These are phyloP conservation scores for Melanotaenia trifasciata DNA, from an alignment of 2,797 vertebrate species.

Conservation along the genomic window DNA sequence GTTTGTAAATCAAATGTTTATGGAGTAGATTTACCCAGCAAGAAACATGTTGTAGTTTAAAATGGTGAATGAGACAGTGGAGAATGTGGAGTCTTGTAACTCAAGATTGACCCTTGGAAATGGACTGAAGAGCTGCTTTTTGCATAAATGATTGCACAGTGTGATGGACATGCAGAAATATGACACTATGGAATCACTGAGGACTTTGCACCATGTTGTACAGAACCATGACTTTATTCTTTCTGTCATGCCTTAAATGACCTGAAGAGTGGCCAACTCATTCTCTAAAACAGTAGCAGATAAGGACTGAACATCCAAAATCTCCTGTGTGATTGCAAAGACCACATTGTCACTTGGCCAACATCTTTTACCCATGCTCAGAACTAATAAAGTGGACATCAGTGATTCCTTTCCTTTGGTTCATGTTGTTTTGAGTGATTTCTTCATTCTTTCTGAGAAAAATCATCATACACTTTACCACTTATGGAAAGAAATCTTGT, in stretches of 20 bases:
- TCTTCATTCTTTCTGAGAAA: constrained; percentile 13
- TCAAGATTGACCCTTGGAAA: constrained; percentile 27
- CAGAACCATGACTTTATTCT: constrained; percentile 61
- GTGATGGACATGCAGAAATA: constrained; percentile 57
- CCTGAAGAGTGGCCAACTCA: constrained; percentile 43
- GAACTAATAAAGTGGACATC: constrained; percentile 75
- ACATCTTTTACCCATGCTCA: constrained; percentile 61
- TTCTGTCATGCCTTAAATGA: constrained; percentile 76
- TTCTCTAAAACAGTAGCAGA: constrained; percentile 45
- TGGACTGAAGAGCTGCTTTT: constrained; percentile 57
- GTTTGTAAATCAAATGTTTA: constrained; percentile 11
- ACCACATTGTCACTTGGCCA: constrained; percentile 57
- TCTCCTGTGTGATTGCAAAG: constrained; percentile 58
- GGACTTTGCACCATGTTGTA: constrained; percentile 57
- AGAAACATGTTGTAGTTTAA: constrained; percentile 32
- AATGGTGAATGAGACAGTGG: constrained; percentile 30
- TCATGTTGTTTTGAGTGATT: constrained; percentile 30
- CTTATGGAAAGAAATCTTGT: constrained; percentile 7
- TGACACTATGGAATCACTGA: constrained; percentile 61
- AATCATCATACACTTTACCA: neutral
- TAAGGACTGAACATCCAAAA: constrained; percentile 46
- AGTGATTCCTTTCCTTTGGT: constrained; percentile 50
- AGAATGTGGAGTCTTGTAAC: constrained; percentile 26
- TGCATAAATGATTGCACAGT: constrained; percentile 58
- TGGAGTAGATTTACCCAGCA: constrained; percentile 26